phyloP scores from a whole-genome alignment of 1,140 invertebrate species.

The Druon quercuslanigerum region DNA sequence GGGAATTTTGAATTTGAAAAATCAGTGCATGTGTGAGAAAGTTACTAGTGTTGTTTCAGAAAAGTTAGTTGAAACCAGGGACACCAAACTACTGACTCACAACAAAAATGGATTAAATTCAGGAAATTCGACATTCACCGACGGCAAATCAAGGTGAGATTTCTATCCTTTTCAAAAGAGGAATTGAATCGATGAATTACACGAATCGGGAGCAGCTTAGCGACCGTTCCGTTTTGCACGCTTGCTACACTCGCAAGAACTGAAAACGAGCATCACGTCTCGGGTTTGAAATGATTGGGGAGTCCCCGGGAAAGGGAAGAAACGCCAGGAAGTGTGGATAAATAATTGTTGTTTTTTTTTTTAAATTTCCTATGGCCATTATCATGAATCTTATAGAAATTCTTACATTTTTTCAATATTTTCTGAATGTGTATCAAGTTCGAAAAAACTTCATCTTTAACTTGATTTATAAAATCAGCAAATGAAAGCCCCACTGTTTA shows the following conservation, averaged over 20 bases:
- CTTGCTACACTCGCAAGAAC: neutral
- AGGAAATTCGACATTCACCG: neutral
- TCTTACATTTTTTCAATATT: too few relatives aligned
- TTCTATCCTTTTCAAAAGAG: neutral
- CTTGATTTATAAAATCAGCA: too few relatives aligned
- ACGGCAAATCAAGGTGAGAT: conserved; percentile 24
- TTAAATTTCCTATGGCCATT: too few relatives aligned
- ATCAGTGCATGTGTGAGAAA: conserved; percentile 6
- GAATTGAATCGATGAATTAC: neutral
- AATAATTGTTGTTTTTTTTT: too few relatives aligned
- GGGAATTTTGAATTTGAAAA: too few relatives aligned
- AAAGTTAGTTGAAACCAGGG: neutral
- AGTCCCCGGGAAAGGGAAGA: conserved; percentile 18
- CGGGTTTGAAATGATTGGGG: conserved; percentile 25
- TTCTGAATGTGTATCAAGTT: too few relatives aligned
- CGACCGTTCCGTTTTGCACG: neutral
- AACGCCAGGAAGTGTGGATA: neutral
- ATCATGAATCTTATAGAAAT: too few relatives aligned
- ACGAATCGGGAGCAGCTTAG: neutral
- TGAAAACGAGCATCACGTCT: neutral
- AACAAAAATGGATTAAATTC: conserved; percentile 35
- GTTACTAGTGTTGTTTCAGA: neutral
- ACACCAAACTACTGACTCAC: neutral
- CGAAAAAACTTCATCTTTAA: too few relatives aligned
- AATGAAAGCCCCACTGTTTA: too few relatives aligned